These are phyloP conservation scores for Pterophyllum scalare DNA, from an alignment of 2,113 vertebrate species.

Conservation along the genomic window DNA sequence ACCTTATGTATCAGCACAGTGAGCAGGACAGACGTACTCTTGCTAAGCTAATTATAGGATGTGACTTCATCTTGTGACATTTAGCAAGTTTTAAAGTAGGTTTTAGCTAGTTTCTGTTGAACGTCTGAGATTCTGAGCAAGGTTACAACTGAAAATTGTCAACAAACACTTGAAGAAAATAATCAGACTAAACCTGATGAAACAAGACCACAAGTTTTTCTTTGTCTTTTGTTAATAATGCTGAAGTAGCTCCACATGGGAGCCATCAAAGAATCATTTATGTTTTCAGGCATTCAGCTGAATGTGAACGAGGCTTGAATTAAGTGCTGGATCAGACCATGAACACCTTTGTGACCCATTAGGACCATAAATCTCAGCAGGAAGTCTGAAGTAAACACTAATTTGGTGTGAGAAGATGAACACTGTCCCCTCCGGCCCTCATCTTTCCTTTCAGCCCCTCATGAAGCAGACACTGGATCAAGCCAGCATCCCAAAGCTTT, in stretches of 20 bases:
- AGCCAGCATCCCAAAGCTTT: constrained; percentile 79
- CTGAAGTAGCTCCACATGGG: background rate
- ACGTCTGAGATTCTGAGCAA: too few relatives aligned
- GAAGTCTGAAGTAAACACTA: background rate
- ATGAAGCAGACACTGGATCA: constrained; percentile 10
- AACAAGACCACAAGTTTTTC: background rate
- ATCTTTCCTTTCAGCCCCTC: background rate
- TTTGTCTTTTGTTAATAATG: background rate
- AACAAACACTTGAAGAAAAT: background rate
- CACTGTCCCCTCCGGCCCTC: background rate
- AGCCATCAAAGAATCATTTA: background rate
- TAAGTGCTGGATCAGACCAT: background rate
- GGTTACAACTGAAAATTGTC: background rate
- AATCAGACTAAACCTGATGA: constrained; percentile 12
- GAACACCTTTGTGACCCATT: background rate
- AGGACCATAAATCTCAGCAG: background rate
- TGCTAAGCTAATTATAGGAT: too few relatives aligned
- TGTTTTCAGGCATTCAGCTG: background rate
- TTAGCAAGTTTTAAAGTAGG: too few relatives aligned
- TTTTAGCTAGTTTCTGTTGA: too few relatives aligned
- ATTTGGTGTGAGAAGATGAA: background rate
- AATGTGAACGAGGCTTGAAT: background rate
- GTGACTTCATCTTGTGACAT: too few relatives aligned
- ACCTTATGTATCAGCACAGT: too few relatives aligned
- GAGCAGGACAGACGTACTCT: too few relatives aligned